Conservation (phyloP, 2,797 vertebrate species). For the Gambelia wislizenii region DNA sequence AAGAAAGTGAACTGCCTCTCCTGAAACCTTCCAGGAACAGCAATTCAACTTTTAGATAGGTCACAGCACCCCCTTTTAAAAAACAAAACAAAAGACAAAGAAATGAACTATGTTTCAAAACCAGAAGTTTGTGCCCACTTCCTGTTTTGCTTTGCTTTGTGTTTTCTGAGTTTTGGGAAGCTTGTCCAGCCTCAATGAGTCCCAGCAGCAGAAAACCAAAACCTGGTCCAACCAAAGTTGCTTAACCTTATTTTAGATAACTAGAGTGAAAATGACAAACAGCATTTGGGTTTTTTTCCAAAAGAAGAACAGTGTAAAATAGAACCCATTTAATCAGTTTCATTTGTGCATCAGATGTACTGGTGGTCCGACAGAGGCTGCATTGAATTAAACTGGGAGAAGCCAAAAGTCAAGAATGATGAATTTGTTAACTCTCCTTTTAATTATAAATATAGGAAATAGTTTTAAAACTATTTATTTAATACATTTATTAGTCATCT, state of each 20-base stretch:
- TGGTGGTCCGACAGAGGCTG: neutral
- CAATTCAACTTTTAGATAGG: no score
- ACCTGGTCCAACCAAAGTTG: no score
- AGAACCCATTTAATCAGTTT: neutral
- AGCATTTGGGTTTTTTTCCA: neutral
- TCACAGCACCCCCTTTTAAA: no score
- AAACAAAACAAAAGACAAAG: no score
- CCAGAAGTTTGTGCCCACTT: no score
- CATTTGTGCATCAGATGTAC: slow-evolving; percentile 13
- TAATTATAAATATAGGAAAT: neutral
- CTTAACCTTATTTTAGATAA: neutral
- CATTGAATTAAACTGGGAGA: neutral
- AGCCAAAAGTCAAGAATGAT: neutral
- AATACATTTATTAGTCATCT: neutral
- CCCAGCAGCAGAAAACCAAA: no score
- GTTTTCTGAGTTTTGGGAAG: no score
- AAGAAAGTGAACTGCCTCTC: no score
- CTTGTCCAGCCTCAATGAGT: no score
- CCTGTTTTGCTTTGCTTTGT: no score
- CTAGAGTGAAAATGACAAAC: neutral
- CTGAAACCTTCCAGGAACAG: no score
- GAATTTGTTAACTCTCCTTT: neutral
- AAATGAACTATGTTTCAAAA: no score
- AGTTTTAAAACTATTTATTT: neutral
- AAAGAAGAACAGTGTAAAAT: slow-evolving; percentile 24